These are phyloP conservation scores for Acrossocheilus wenchowensis DNA, from an alignment of 2,797 vertebrate genomes.

Conservation along the genomic window DNA sequence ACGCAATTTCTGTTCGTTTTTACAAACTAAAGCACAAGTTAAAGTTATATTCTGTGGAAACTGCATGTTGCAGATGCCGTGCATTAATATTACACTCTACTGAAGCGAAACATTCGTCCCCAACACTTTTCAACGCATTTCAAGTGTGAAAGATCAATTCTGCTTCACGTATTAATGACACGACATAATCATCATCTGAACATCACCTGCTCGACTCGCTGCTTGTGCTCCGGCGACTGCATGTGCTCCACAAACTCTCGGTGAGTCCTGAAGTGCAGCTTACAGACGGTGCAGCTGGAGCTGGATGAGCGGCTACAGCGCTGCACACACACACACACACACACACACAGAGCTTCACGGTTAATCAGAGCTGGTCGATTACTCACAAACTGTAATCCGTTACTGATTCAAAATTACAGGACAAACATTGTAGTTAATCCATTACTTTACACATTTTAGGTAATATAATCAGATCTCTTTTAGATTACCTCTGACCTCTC, in stretches of 20 bases:
- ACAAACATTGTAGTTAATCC: no score
- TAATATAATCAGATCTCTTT: no score
- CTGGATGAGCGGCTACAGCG: conserved; percentile 83
- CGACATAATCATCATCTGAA: not conserved
- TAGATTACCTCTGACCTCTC: no score
- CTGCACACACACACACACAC: conserved; percentile 69
- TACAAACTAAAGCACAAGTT: not conserved
- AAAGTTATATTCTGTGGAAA: no score
- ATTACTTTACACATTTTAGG: no score
- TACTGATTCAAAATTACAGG: no score
- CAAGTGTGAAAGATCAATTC: not conserved
- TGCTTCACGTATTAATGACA: not conserved
- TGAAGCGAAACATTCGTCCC: not conserved
- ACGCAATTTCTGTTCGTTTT: no score
- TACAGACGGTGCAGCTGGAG: conserved; percentile 91
- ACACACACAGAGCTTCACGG: no score
- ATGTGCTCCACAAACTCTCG: conserved; percentile 94
- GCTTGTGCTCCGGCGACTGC: conserved; percentile 89
- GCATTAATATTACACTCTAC: no score
- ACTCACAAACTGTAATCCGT: no score
- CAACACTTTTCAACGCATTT: not conserved
- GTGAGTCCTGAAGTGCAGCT: conserved; percentile 89
- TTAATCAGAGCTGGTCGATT: no score
- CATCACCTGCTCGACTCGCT: conserved; percentile 84
- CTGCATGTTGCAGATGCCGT: no score